Evolutionary conservation across 2,797 vertebrate genomes (phyloP), one percentile per base, ranked within the genome.

Genomic region (Acipenser transmontanus): DNA sequence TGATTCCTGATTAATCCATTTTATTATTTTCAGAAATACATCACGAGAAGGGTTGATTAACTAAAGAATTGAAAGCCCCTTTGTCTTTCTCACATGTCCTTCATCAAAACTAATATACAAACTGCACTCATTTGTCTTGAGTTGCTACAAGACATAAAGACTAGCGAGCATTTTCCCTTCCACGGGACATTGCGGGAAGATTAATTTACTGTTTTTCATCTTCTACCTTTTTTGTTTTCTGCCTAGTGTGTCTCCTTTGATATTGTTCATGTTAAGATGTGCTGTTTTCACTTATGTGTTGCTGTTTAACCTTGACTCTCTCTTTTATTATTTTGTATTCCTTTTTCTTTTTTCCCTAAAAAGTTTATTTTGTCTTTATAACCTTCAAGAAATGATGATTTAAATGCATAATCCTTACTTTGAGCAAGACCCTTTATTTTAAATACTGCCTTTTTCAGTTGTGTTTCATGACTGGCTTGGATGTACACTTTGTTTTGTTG

Each of bases 21-120:
- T 92, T 87, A 90, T 94, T 92, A 94, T 97, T 94, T 92, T 87
- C 81, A 81, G 84, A 93, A 86, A 91, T 93, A 83, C 82, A 93
- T 94, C 92, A 90, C 78, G 82, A 71, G 77, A 74, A 76, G 76
- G 85, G 81, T 90, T 93, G 92, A 97, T 96, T 94, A 94, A 95
- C 92, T 95, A 89, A 89, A 91, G 91, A 94, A 92, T 89, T 88
- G 89, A 90, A 89, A 93, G 84, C 87, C 87, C 87, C 87, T 87
- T 91, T 92, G 91, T 93, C 87, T 91, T 89, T 87, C 82, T 83
- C 81, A 75, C 76, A 78, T 85, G 87, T 87, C 90, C 90, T 91
- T 94, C 89, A 91, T 90, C 89, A 89, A 88, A 90, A 85, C 80
- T 85, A 86, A 87, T 87, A 76, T 80, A 74, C 72, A 0, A 13